A percentile compares a stretch with the other conserved stretches of the same genome.
These are phyloP conservation scores for Apis laboriosa DNA, from an alignment of 1,140 invertebrate genomes.

Conservation along the genomic window DNA sequence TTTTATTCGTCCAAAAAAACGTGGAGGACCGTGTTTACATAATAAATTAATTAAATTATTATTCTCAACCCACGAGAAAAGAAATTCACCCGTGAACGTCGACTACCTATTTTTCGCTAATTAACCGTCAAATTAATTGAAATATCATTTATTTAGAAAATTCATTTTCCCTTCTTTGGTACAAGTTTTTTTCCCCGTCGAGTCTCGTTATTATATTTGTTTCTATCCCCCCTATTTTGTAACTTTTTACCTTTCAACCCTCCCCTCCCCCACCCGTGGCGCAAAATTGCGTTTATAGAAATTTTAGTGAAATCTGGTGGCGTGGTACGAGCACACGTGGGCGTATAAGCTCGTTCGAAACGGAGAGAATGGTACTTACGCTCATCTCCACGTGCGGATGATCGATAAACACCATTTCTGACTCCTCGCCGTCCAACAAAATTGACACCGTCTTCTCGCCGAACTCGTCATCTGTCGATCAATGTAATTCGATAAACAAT, in stretches of 20 bases:
- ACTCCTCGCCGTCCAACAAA: conserved; percentile 93
- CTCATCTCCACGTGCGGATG: conserved; percentile 93
- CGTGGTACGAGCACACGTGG: no score
- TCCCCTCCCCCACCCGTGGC: no score
- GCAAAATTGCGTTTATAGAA: background rate
- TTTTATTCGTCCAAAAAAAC: no score
- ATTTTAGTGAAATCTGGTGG: background rate
- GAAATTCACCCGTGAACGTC: no score
- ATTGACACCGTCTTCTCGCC: conserved; percentile 95
- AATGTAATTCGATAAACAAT: background rate
- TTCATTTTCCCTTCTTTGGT: background rate
- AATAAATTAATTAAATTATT: no score
- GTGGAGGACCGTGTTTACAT: no score
- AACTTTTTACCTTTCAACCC: background rate
- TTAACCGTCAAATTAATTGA: background rate
- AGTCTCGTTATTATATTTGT: background rate
- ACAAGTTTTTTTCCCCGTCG: no score
- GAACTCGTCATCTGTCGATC: conserved; percentile 90
- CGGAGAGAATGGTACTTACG: conserved; percentile 82
- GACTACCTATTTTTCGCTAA: background rate
- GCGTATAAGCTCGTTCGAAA: background rate
- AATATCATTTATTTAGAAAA: background rate
- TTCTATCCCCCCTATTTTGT: background rate
- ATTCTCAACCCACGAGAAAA: no score
- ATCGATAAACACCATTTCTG: conserved; percentile 95